phyloP scores from a whole-genome alignment of 2,797 vertebrate species.

The Tapera naevia region DNA sequence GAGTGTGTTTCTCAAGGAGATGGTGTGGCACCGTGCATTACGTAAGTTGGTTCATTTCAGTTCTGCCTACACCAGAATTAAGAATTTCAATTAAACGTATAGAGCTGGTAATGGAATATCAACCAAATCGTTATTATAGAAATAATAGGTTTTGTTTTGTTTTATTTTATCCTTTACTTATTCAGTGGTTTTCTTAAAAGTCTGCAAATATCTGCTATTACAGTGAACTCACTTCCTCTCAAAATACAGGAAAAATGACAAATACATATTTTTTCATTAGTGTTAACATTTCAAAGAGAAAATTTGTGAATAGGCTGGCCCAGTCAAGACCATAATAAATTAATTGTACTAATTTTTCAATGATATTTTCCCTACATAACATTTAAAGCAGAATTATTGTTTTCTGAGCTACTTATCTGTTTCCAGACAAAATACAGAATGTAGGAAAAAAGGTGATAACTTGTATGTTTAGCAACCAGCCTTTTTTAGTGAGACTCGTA shows the following conservation, averaged over 20 bases:
- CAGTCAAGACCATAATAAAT: neutral
- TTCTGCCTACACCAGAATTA: neutral
- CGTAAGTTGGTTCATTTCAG: conserved; percentile 78
- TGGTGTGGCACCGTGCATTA: conserved; percentile 82
- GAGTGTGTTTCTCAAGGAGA: conserved; percentile 83
- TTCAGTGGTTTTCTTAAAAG: neutral
- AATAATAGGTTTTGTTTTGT: neutral
- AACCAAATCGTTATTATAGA: neutral
- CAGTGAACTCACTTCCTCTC: neutral
- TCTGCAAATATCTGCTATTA: neutral
- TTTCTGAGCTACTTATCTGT: neutral
- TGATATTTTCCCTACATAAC: neutral
- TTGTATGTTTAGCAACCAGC: neutral
- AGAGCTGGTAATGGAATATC: neutral
- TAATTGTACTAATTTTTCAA: neutral
- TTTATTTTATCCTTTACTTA: neutral
- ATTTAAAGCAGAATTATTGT: neutral
- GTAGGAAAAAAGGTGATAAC: neutral
- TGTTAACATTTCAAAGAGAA: neutral
- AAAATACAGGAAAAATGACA: neutral
- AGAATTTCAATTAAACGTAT: fast-evolving
- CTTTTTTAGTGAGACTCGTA: neutral
- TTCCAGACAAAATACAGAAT: neutral
- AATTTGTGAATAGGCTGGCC: neutral
- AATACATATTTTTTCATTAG: neutral